Percentiles rank a stretch among this genome's conserved stretches.
phyloP scores from a whole-genome alignment of 2,888 invertebrate genomes.

The Spodoptera littoralis region DNA sequence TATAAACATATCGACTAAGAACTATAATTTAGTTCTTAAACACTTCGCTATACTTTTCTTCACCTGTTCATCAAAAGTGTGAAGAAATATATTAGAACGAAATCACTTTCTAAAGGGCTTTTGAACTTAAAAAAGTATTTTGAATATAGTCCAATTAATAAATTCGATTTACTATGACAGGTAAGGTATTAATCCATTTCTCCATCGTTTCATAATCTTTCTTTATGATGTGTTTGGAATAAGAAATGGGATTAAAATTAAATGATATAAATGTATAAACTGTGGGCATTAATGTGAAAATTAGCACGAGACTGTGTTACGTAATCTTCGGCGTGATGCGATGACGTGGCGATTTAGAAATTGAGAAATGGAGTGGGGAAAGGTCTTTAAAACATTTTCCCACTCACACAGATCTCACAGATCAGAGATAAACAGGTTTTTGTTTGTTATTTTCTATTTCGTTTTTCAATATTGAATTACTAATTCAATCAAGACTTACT shows the following conservation, averaged over 20 bases:
- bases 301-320: neutral
- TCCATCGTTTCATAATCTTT: constrained; percentile 26
- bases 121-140: constrained; percentile 18
- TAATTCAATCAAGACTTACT: too few species aligned
- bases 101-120: constrained; percentile 22
- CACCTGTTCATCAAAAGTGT: constrained; percentile 46
- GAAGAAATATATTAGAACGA: constrained; percentile 36
- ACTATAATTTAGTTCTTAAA: constrained; percentile 31
- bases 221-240: constrained; percentile 38
- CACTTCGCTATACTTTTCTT: constrained; percentile 19
- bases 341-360: too few species aligned
- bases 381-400: too few species aligned
- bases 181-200: constrained; percentile 26
- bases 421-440: too few species aligned
- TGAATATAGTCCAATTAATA: constrained; percentile 51
- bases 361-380: too few species aligned
- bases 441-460: too few species aligned
- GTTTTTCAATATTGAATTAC: too few species aligned
- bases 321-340: neutral
- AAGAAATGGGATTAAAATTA: constrained; percentile 13
- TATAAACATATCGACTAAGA: constrained; percentile 5
- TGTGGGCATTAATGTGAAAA: neutral
- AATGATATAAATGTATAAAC: constrained; percentile 14
- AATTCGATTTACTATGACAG: constrained; percentile 46
- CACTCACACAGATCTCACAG: too few species aligned